Base-by-base conservation (phyloP, 2,888 invertebrate species). In the Meiosimyza platycephala region DNA sequence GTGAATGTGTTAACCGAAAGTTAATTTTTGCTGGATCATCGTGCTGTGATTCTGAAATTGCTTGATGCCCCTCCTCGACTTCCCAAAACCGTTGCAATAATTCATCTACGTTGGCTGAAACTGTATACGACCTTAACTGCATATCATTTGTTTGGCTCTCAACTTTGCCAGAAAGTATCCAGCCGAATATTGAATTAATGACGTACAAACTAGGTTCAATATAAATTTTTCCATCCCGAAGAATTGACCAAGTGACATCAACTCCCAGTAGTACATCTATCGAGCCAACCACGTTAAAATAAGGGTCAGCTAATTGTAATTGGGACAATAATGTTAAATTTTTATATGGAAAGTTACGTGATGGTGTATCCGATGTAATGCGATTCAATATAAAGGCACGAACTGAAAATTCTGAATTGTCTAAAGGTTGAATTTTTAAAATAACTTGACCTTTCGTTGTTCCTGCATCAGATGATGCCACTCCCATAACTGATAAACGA, bases 1-100 rank as follows among this genome's bases (percentile, higher is more conserved):
- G 67, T 28, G 63, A 52, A 48, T 71, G 71, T 5, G 72, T 75
- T 13, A n/a, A 28, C 12, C 48, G 59, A 55, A 72, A 73, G 60
- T 69, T 40, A 15, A 50, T 50, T 65, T 75, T 71, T 33, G 75
- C 70, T 22, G 60, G 52, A 47, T 75, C 73, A 18, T 67, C 65
- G 71, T 4, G 33, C 18, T 59, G 16, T 60, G 54, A 40, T 54
- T 63, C 1, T 15, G 33, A 13, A n/a, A 13, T 40, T 15, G 40
- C 62, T 3, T 13, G 12, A 2, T 57, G 13, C 12, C 18, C 22
- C 13, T 57, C 55, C 12, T 67, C 57, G 12, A 57, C 4, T 47
- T 57, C 47, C 57, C 48, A 55, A 67, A 55, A 67, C 7, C 22
- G n/a, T 57, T 57, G 55, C 22, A 67, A 57, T 6, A 11, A 16